phyloP scores from a whole-genome alignment of 2,797 vertebrate species.

The Macropodus opercularis region DNA sequence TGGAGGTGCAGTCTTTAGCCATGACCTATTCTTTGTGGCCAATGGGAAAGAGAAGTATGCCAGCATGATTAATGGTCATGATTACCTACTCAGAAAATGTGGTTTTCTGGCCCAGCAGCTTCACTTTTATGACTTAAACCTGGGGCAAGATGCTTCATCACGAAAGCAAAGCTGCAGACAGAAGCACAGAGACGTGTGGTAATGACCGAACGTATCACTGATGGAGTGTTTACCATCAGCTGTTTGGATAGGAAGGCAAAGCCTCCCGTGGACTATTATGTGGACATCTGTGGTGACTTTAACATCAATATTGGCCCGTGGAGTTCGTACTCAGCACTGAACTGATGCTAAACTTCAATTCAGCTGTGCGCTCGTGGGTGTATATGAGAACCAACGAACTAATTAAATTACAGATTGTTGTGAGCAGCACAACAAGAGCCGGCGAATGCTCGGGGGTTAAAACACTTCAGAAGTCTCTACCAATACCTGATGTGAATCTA shows the following conservation, averaged over 20 bases:
- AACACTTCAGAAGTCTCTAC: conserved; percentile 14
- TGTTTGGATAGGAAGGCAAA: conserved; percentile 43
- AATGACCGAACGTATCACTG: conserved; percentile 58
- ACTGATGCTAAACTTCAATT: conserved; percentile 27
- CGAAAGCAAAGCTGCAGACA: conserved; percentile 52
- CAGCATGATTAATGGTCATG: conserved; percentile 87
- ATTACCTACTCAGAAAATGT: conserved; percentile 88
- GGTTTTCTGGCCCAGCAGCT: conserved; percentile 85
- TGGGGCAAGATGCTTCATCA: conserved; percentile 76
- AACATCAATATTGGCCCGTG: conserved; percentile 29
- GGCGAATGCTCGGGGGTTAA: conserved; percentile 26
- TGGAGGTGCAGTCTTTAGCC: conserved; percentile 69
- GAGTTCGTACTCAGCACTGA: conserved; percentile 4
- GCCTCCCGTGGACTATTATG: conserved; percentile 26
- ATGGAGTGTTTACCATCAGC: conserved; percentile 57
- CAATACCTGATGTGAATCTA: conserved; percentile 40
- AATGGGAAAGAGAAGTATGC: conserved; percentile 75
- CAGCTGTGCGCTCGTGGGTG: conserved; percentile 16
- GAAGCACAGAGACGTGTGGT: conserved; percentile 46
- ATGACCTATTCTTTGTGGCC: conserved; percentile 77
- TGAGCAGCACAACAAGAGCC: conserved; percentile 18
- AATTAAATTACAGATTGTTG: conserved; percentile 49
- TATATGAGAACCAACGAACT: conserved; percentile 37
- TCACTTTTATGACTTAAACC: conserved; percentile 86
- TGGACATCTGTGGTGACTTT: conserved; percentile 27